These are phyloP conservation scores for Platerodrilus igneus DNA, from an alignment of 2,888 invertebrate species.

Conservation along the genomic window DNA sequence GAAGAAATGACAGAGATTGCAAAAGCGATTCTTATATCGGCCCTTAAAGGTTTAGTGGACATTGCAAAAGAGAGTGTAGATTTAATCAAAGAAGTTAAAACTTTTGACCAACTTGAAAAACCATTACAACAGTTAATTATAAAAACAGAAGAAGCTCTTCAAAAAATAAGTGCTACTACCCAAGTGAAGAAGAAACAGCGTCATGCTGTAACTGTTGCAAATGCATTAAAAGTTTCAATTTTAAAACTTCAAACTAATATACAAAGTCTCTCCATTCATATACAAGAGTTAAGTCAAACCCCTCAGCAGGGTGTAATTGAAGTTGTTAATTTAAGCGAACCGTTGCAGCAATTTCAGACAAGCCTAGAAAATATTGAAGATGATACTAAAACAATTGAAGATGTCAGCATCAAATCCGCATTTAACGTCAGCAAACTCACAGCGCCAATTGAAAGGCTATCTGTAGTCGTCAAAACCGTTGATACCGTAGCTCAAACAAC, in stretches of 20 bases:
- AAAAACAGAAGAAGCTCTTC: slow-evolving; percentile 10
- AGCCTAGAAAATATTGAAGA: slow-evolving; percentile 7
- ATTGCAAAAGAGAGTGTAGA: slow-evolving; percentile 4
- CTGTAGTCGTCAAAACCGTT: slow-evolving; percentile 17
- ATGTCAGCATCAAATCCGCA: slow-evolving; percentile 3
- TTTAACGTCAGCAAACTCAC: slow-evolving; percentile 8
- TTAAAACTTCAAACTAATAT: slow-evolving; percentile 10
- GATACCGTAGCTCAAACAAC: slow-evolving; percentile 20
- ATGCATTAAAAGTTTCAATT: slow-evolving; percentile 15
- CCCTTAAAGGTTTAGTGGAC: slow-evolving; percentile 12
- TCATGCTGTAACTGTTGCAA: slow-evolving; percentile 6
- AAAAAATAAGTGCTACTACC: too few relatives aligned
- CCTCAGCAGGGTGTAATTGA: slow-evolving; percentile 22
- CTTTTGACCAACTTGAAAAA: slow-evolving; percentile 7
- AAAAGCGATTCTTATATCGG: slow-evolving; percentile 7
- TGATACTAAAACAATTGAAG: neutral
- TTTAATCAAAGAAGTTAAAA: slow-evolving; percentile 5
- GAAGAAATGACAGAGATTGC: slow-evolving; percentile 8
- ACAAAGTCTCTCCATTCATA: neutral
- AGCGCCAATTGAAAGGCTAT: slow-evolving; percentile 21
- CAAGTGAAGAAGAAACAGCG: slow-evolving; percentile 2
- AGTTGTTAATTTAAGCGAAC: slow-evolving; percentile 19
- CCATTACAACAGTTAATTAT: slow-evolving; percentile 19
- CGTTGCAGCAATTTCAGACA: slow-evolving; percentile 12
- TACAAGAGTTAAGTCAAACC: slow-evolving; percentile 1